Conservation (phyloP, 2,113 vertebrate genomes). For the Grammomys dolichurus region DNA sequence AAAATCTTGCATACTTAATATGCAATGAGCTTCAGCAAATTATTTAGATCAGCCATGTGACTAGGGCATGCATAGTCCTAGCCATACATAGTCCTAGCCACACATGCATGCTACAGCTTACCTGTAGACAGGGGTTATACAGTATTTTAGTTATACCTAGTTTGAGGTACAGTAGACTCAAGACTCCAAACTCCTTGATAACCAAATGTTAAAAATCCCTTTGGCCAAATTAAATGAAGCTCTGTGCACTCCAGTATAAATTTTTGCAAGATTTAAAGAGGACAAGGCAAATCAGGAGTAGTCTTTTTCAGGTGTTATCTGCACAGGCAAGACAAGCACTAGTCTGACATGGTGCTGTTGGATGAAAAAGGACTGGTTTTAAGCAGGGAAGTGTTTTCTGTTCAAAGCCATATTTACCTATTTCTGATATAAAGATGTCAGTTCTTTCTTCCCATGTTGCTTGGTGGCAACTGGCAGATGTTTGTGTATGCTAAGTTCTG, state of each 20-base stretch:
- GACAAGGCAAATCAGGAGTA: not conserved
- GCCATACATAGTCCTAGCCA: not conserved
- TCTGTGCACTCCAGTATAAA: not conserved
- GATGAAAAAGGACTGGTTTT: not conserved
- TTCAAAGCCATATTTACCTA: not conserved
- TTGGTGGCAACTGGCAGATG: not conserved
- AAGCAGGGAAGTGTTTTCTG: not conserved
- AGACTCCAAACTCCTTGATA: not conserved
- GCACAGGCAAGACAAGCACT: not conserved
- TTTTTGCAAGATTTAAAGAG: constrained; percentile 10
- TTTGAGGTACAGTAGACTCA: not conserved
- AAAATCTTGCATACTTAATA: not conserved
- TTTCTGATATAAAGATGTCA: not conserved
- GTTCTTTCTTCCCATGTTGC: not conserved
- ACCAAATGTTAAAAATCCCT: not conserved
- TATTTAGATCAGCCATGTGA: not conserved
- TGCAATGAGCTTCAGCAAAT: not conserved
- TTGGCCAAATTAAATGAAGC: not conserved
- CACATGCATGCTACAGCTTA: not conserved
- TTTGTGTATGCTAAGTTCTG: constrained; percentile 23
- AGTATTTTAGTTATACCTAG: not conserved
- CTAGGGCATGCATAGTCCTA: not conserved
- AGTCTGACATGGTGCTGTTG: not conserved
- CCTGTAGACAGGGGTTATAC: not conserved
- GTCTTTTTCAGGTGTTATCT: not conserved